phyloP scores from a whole-genome alignment of 2,888 invertebrate species.

The Drosophila quinaria region DNA sequence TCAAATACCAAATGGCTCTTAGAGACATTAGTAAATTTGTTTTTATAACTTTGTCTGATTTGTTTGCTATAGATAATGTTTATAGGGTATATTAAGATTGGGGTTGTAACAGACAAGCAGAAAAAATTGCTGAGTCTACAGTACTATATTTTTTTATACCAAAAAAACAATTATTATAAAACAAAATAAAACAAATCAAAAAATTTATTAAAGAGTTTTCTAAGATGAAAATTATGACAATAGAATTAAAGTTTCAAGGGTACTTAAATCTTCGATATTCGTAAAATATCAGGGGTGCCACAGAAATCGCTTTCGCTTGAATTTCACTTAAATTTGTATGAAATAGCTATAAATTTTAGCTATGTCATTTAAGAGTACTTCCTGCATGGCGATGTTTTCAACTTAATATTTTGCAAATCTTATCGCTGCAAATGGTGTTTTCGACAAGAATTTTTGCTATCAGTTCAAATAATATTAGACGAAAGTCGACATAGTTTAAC shows the following conservation, averaged over 20 bases:
- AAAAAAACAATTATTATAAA: too few relatives aligned
- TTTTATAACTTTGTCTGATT: constrained; percentile 1
- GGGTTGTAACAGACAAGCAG: neutral
- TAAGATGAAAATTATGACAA: neutral
- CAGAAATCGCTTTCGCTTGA: too few relatives aligned
- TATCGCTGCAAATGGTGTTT: constrained; percentile 17
- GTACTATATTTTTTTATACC: neutral
- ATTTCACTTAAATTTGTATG: too few relatives aligned
- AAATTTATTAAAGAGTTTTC: neutral
- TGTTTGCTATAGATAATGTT: neutral
- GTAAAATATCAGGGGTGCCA: too few relatives aligned
- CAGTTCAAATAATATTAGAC: neutral
- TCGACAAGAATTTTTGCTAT: constrained; percentile 13
- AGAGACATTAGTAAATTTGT: neutral
- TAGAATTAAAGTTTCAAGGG: neutral
- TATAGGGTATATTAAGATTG: neutral
- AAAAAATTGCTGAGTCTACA: too few relatives aligned
- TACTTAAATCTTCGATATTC: neutral
- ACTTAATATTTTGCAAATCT: constrained; percentile 16
- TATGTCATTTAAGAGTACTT: neutral
- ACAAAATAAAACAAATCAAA: too few relatives aligned
- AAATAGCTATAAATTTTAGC: neutral
- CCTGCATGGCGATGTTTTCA: neutral
- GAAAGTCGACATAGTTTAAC: neutral
- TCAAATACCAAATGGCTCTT: neutral